Percentiles rank a stretch among this genome's conserved stretches.
phyloP scores from a whole-genome alignment of 2,797 vertebrate species.

The Melanotaenia trifasciata region DNA sequence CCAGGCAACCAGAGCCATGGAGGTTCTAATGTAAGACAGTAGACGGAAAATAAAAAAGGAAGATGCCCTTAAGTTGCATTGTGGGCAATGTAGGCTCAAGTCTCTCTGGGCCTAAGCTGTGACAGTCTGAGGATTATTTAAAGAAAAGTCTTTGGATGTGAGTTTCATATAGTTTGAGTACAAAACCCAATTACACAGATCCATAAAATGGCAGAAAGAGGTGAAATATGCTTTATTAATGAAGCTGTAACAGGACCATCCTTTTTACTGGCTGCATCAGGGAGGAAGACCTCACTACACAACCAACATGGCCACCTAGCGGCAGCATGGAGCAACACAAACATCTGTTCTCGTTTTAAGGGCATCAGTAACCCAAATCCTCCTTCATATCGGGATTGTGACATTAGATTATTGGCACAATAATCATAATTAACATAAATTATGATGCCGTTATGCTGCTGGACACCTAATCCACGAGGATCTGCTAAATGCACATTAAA shows the following conservation, averaged over 20 bases:
- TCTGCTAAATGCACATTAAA: constrained; percentile 52
- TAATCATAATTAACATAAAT: constrained; percentile 74
- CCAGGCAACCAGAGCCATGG: neutral
- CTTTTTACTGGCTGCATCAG: neutral
- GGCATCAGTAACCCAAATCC: constrained; percentile 68
- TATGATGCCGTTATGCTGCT: constrained; percentile 53
- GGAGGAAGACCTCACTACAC: constrained; percentile 20
- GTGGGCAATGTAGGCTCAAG: constrained; percentile 24
- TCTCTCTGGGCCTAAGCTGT: neutral
- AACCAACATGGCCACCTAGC: constrained; percentile 74
- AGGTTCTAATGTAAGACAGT: constrained; percentile 12
- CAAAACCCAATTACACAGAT: neutral
- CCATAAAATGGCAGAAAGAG: neutral
- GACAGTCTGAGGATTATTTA: too few relatives aligned
- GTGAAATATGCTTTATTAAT: neutral
- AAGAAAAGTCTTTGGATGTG: neutral
- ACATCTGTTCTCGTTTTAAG: constrained; percentile 57
- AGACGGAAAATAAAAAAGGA: constrained; percentile 1
- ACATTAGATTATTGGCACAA: constrained; percentile 70
- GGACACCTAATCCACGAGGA: constrained; percentile 70
- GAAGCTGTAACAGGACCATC: neutral
- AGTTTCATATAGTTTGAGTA: neutral
- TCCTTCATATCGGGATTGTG: constrained; percentile 45
- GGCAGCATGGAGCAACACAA: constrained; percentile 37
- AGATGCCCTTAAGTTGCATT: constrained; percentile 2